Conservation (phyloP, 2,888 invertebrate species). For the Monochamus alternatus region DNA sequence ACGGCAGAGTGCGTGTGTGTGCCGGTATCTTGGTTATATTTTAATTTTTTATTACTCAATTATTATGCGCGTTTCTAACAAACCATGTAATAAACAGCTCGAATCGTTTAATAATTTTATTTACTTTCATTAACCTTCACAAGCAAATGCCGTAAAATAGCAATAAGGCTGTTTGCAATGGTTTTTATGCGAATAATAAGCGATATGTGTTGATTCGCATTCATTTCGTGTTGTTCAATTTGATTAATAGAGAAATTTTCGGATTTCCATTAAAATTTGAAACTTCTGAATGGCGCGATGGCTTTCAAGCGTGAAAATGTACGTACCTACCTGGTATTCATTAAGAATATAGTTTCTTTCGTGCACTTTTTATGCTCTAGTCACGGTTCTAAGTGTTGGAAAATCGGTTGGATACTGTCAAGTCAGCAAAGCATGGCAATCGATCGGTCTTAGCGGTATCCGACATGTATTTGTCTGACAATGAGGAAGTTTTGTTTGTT, state of each 20-base stretch:
- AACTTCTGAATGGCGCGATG: not conserved
- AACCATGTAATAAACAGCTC: slow-evolving; percentile 14
- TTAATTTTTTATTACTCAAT: slow-evolving; percentile 16
- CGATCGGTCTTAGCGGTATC: too few relatives aligned
- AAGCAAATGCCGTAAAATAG: slow-evolving; percentile 29
- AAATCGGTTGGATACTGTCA: too few relatives aligned
- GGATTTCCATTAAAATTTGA: not conserved
- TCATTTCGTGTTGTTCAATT: not conserved
- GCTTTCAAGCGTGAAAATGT: not conserved
- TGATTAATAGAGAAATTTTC: slow-evolving; percentile 1
- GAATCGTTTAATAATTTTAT: slow-evolving; percentile 29
- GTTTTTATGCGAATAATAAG: not conserved
- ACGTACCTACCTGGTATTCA: not conserved
- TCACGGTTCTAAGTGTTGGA: too few relatives aligned
- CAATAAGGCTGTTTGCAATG: not conserved
- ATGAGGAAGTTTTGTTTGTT: too few relatives aligned
- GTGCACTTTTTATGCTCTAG: too few relatives aligned
- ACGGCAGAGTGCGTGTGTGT: too few relatives aligned
- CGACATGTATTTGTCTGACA: too few relatives aligned
- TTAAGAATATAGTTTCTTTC: not conserved
- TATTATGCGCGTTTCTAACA: slow-evolving; percentile 20
- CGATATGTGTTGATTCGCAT: not conserved
- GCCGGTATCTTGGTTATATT: not conserved
- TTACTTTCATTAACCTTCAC: slow-evolving; percentile 36
- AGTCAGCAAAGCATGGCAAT: too few relatives aligned